Conservation (phyloP, 2,888 invertebrate genomes). For the Plemyria rubiginata region DNA sequence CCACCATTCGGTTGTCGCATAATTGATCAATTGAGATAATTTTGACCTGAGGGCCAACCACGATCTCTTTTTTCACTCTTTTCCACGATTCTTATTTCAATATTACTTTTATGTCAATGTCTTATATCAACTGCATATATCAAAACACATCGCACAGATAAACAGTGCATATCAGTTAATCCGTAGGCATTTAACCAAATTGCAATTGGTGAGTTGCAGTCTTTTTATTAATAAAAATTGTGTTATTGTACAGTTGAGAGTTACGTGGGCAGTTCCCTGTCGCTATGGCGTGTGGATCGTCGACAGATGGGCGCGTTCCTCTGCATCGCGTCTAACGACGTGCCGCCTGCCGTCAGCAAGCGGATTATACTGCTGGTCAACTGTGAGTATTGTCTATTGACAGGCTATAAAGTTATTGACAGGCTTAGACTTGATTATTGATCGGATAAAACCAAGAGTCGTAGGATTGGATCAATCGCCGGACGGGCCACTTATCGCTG, state of each 20-base stretch:
- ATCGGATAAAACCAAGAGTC: neutral
- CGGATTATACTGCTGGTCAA: slow-evolving; percentile 94
- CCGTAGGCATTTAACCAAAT: too few species aligned
- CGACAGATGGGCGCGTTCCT: slow-evolving; percentile 96
- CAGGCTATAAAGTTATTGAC: neutral
- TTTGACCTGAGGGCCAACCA: too few species aligned
- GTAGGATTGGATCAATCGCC: neutral
- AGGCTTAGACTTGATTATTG: neutral
- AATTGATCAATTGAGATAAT: too few species aligned
- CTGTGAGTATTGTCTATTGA: slow-evolving; percentile 87
- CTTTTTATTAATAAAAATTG: neutral
- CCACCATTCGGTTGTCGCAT: too few species aligned
- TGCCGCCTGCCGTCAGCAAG: slow-evolving; percentile 95
- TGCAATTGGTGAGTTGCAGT: too few species aligned
- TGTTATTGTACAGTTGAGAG: slow-evolving; percentile 85
- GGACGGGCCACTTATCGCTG: too few species aligned
- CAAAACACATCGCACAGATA: too few species aligned
- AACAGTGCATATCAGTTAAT: too few species aligned
- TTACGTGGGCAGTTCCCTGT: slow-evolving; percentile 87
- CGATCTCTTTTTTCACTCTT: too few species aligned
- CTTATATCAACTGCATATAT: too few species aligned
- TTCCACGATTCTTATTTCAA: too few species aligned
- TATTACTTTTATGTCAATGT: too few species aligned
- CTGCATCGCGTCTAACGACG: slow-evolving; percentile 96
- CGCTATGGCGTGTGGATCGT: slow-evolving; percentile 91